Evolutionary conservation across 2,113 vertebrate genomes (phyloP).

Genomic region (Corythoichthys haematopterus): DNA sequence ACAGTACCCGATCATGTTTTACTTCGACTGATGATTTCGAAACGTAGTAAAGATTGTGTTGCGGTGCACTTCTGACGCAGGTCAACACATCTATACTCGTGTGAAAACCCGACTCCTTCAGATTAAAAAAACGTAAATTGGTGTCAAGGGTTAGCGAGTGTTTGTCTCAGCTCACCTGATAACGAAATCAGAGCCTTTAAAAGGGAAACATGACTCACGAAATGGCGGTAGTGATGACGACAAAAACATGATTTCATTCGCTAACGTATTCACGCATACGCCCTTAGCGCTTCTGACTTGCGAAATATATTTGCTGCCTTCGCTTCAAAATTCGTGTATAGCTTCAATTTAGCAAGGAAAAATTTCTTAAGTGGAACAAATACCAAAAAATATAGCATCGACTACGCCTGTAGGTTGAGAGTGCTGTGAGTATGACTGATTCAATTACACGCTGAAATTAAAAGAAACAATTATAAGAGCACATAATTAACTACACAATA

Average conservation of each 20-base stretch:
- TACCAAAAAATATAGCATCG: not conserved
- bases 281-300: not conserved
- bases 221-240: not conserved
- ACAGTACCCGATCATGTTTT: no score
- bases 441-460: not conserved
- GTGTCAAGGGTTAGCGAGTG: not conserved
- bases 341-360: not conserved
- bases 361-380: not conserved
- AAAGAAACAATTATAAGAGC: not conserved
- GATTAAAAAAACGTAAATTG: not conserved
- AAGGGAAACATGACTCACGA: not conserved
- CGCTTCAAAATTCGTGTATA: not conserved
- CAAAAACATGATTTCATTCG: not conserved
- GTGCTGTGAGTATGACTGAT: not conserved
- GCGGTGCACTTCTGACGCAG: not conserved
- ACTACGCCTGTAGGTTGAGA: not conserved
- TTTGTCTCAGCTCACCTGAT: not conserved
- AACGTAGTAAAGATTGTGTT: not conserved
- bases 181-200: not conserved
- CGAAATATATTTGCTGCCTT: not conserved
- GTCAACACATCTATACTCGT: not conserved
- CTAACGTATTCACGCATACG: not conserved
- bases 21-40: not conserved
- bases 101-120: not conserved
- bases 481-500: not conserved